Evolutionary conservation across 2,797 vertebrate genomes (phyloP), one percentile per base, ranked within the genome.

Genomic region (Molossus alvarezi): DNA sequence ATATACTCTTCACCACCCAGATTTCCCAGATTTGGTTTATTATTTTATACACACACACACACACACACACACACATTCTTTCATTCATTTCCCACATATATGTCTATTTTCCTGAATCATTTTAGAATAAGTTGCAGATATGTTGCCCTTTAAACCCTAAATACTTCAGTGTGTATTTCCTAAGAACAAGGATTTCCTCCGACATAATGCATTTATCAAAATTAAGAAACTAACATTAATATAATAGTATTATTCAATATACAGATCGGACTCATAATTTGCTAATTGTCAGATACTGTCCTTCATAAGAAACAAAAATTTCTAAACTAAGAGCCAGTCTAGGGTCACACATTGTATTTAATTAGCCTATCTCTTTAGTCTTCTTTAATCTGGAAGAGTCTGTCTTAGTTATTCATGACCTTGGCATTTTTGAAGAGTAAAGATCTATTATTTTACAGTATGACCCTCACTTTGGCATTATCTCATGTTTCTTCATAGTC

Each of bases 391-490:
- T 85, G 87, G 37, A 69, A 33, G 23, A 62, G 23, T 82, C 12
- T 58, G 11, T 65, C 57, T 51, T 88, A 73, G 27, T 93, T 58
- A 58, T 83, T 93, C 73, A 57, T 7, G 48, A 75, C 57, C 69
- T 95, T 79, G 73, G 29, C 87, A 55, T 64, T 90, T 92, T 79
- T 88, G 21, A 90, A 91, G 72, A 80, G 65, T 55, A 87, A 95
- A 87, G 51, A 10, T 15, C 64, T 83, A 9, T 67, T 90, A 58
- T 65, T 60, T 88, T 69, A 62, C 4, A 86, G 27, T 9, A 55
- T 53, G 14, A 55, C 29, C 51, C 37, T 73, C 58, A 58, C 41
- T 62, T 21, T 55, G 55, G 48, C 14, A 33, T 79, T 23, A 48
- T 71, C 86, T 69, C 21, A n/a, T 29, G 20, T 77, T 67, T 60